phyloP scores from a whole-genome alignment of 2,113 vertebrate genomes.

The Crocuta crocuta region DNA sequence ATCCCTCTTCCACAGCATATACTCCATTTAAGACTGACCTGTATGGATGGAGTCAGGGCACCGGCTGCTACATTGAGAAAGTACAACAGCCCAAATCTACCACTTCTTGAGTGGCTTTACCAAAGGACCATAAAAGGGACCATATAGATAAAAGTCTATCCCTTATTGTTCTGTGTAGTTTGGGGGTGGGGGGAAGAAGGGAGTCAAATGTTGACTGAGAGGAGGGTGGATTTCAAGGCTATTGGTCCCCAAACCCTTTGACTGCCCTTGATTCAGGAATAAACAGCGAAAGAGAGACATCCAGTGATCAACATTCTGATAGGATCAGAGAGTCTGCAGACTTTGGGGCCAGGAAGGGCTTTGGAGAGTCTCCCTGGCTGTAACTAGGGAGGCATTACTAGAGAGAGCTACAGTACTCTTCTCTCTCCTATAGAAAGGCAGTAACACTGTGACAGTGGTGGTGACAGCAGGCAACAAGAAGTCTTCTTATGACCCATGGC shows the following conservation, averaged over 20 bases:
- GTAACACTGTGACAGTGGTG: background rate
- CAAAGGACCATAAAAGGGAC: background rate
- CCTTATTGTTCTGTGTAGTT: background rate
- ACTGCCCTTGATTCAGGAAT: background rate
- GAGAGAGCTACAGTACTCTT: background rate
- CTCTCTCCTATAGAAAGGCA: background rate
- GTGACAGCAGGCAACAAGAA: background rate
- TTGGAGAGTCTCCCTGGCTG: background rate
- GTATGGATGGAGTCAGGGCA: background rate
- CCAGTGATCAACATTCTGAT: background rate
- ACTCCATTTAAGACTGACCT: background rate
- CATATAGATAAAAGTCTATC: background rate
- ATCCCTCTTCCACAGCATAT: background rate
- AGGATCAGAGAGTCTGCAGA: background rate
- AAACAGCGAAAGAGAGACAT: background rate
- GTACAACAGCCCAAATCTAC: background rate
- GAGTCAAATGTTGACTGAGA: background rate
- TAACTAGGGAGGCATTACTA: background rate
- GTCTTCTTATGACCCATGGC: background rate
- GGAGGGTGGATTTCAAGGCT: background rate
- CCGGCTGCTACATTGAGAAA: background rate
- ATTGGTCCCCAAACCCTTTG: background rate
- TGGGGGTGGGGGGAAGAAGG: too few relatives aligned
- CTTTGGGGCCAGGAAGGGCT: background rate
- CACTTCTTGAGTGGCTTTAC: background rate